Evolutionary conservation across 2,113 vertebrate genomes (phyloP), one percentile per base, ranked within the genome.

Genomic region (Cyanistes caeruleus): DNA sequence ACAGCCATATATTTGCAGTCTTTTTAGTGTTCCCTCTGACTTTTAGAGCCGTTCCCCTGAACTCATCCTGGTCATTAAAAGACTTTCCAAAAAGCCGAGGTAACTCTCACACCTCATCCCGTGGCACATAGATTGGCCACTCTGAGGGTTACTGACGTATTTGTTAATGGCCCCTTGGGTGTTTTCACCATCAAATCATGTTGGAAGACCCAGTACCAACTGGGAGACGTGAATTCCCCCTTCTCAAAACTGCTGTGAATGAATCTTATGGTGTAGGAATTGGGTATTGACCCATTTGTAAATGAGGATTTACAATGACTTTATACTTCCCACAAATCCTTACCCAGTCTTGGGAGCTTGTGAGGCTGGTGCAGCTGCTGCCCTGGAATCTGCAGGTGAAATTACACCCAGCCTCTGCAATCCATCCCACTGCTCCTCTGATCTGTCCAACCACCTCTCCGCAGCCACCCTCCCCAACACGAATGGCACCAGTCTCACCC

Each of bases 341-440:
- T 35, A 41, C 15, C 30, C 31, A 5, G 0, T 43, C 28, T 67
- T 55, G 8, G 30, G 30, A 64, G 33, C 30, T 15, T 0, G 0
- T 19, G 31, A 14, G 11, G 28, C 59, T n/a, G 43, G 16, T 63
- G 33, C 11, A 69, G 48, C 22, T 68, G 28, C 24, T 6, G 2
- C 28, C 8, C 53, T 82, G 62, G 67, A 55, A 59, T 44, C 41
- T 7, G 1, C 22, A 52, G 41, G 9, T 56, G 56, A 87, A 89
- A 37, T 73, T 18, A 16, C 4, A 23, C 11, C 16, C 62, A 72
- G 70, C 17, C 31, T 35, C 55, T 87, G 18, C 46, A 33, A 48
- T 44, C 37, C 58, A 60, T 22, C 30, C 59, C 37, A 23, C 46
- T 33, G 76, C 76, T 69, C 23, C 41, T 59, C 56, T 0, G 0